A percentile compares a stretch with the other conserved stretches of the same genome.
Evolutionary conservation across 2,797 vertebrate species (phyloP).

Genomic region (Avahi laniger): DNA sequence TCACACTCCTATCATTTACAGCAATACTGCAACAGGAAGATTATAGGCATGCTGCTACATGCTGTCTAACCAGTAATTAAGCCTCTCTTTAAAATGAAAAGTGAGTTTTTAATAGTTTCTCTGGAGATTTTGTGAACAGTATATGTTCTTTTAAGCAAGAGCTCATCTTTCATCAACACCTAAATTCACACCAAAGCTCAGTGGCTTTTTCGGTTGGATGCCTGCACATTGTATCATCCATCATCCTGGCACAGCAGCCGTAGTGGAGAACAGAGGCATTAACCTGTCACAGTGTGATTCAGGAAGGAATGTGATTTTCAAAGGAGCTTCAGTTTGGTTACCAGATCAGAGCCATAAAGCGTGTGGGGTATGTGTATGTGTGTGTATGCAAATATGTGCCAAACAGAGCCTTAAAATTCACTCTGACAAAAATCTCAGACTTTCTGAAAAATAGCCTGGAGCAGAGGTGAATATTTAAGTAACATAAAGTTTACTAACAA

Average conservation of each 20-base stretch:
- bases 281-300: constrained; percentile 61
- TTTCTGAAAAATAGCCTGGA: neutral
- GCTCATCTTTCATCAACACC: constrained; percentile 56
- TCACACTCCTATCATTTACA: neutral
- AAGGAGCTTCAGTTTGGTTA: neutral
- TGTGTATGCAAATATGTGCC: neutral
- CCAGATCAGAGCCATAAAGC: neutral
- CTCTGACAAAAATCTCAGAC: neutral
- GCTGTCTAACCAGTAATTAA: constrained; percentile 68
- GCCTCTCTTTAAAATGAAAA: constrained; percentile 58
- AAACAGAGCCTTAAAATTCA: neutral
- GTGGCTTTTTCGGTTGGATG: constrained; percentile 32
- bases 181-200: constrained; percentile 40
- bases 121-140: constrained; percentile 41
- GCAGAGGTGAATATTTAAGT: neutral
- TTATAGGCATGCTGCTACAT: neutral
- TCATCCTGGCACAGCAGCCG: constrained; percentile 30
- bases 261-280: constrained; percentile 38
- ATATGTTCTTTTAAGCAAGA: constrained; percentile 47
- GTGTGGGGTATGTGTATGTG: no score
- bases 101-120: constrained; percentile 65
- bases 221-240: neutral
- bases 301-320: constrained; percentile 41
- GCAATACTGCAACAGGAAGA: neutral
- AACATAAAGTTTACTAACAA: neutral